phyloP scores from a whole-genome alignment of 2,888 invertebrate genomes.

The Lochmaea crataegi region DNA sequence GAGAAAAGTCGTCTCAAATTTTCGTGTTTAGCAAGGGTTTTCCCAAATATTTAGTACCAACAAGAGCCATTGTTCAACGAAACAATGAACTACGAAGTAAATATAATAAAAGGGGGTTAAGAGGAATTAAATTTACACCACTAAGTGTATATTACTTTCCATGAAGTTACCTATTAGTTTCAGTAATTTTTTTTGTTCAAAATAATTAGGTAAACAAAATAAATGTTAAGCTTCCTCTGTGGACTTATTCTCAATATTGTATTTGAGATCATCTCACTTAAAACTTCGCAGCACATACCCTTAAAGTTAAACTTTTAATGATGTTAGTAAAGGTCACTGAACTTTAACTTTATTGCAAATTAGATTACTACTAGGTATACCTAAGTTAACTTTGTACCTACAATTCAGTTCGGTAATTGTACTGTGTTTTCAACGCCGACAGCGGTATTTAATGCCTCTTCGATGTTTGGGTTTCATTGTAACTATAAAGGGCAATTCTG shows the following conservation, averaged over 20 bases:
- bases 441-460: background rate
- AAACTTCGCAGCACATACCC: background rate
- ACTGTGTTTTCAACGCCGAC: background rate
- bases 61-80: background rate
- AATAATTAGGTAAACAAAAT: no score
- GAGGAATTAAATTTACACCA: background rate
- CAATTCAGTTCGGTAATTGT: background rate
- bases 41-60: conserved; percentile 1
- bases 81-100: background rate
- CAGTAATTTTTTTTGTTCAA: no score
- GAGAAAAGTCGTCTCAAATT: conserved; percentile 4
- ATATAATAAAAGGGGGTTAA: background rate
- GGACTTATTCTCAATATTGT: no score
- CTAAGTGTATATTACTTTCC: background rate
- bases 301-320: background rate
- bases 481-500: background rate
- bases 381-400: background rate
- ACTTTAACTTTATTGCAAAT: background rate
- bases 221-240: no score
- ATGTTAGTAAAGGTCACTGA: background rate
- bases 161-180: background rate
- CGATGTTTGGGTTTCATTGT: conserved; percentile 5
- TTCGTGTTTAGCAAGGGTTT: conserved; percentile 3
- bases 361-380: background rate
- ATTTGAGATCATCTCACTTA: no score